These are phyloP conservation scores for Pachymerium ferrugineum DNA, from an alignment of 2,888 invertebrate genomes.

Conservation along the genomic window DNA sequence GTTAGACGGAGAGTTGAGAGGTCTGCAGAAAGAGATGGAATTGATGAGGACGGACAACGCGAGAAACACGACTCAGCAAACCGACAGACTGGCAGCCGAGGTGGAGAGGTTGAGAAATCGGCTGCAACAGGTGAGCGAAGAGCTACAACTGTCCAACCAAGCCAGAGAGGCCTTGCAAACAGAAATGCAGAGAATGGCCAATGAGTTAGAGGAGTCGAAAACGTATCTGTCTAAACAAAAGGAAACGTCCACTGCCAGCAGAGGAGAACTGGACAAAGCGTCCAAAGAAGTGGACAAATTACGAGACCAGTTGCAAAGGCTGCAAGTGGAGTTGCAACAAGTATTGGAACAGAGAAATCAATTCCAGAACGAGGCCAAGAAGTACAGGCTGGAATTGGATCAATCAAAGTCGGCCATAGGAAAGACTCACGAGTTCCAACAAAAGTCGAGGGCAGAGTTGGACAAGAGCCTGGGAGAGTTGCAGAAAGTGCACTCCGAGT, in stretches of 20 bases:
- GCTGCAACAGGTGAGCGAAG: slow-evolving; percentile 38
- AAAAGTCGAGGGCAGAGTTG: slow-evolving; percentile 38
- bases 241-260: slow-evolving; percentile 42
- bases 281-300: slow-evolving; percentile 61
- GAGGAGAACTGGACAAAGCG: slow-evolving; percentile 36
- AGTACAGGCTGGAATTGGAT: slow-evolving; percentile 65
- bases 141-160: slow-evolving; percentile 37
- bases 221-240: slow-evolving; percentile 74
- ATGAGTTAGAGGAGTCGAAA: slow-evolving; percentile 49
- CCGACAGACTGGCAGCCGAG: slow-evolving; percentile 38
- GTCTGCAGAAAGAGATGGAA: slow-evolving; percentile 36
- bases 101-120: slow-evolving; percentile 42
- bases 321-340: slow-evolving; percentile 48
- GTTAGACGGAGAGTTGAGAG: slow-evolving; percentile 37
- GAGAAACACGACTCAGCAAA: slow-evolving; percentile 29
- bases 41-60: slow-evolving; percentile 31
- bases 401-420: slow-evolving; percentile 47
- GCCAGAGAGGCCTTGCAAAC: slow-evolving; percentile 40
- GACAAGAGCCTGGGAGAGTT: slow-evolving; percentile 37
- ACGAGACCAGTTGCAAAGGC: slow-evolving; percentile 71
- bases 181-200: slow-evolving; percentile 51
- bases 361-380: slow-evolving; percentile 60
- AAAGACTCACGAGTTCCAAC: slow-evolving; percentile 38
- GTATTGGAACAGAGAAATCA: slow-evolving; percentile 45
- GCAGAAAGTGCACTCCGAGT: slow-evolving; percentile 60